Conservation (phyloP, 2,113 vertebrate genomes). For the Eptesicus fuscus region DNA sequence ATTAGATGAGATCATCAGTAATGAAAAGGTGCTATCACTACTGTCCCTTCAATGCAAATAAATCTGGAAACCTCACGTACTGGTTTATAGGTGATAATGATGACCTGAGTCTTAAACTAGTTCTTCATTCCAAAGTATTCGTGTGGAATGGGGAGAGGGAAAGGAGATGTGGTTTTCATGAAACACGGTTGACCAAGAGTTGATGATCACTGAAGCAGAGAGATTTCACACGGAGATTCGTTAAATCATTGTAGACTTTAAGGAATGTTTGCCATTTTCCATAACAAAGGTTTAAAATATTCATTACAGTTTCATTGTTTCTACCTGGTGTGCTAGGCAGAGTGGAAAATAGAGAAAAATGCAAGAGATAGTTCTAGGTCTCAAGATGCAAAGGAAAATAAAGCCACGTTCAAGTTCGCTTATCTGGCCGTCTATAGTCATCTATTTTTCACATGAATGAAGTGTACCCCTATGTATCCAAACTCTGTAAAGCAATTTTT, state of each 20-base stretch:
- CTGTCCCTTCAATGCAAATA: constrained; percentile 53
- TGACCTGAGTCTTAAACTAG: not conserved
- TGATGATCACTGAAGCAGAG: not conserved
- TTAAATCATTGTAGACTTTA: constrained; percentile 15
- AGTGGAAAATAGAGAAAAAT: not conserved
- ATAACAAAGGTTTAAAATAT: constrained; percentile 9
- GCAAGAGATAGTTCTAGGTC: not conserved
- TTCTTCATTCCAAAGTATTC: constrained; percentile 27
- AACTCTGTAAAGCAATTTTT: constrained; percentile 24
- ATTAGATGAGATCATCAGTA: constrained; percentile 44
- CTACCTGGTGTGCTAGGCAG: not conserved
- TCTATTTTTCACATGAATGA: not conserved
- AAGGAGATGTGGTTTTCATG: not conserved
- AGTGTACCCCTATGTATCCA: not conserved
- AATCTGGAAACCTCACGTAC: constrained; percentile 12
- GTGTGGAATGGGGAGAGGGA: not conserved
- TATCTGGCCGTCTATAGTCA: not conserved
- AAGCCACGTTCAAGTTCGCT: not conserved
- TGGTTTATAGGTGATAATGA: constrained; percentile 23
- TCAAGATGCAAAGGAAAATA: not conserved
- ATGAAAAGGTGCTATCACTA: constrained; percentile 52
- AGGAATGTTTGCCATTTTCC: not conserved
- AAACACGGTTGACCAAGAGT: not conserved
- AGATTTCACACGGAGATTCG: not conserved
- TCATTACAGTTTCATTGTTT: constrained; percentile 30